phyloP scores from a whole-genome alignment of 2,797 vertebrate species.

The Caiman crocodilus region DNA sequence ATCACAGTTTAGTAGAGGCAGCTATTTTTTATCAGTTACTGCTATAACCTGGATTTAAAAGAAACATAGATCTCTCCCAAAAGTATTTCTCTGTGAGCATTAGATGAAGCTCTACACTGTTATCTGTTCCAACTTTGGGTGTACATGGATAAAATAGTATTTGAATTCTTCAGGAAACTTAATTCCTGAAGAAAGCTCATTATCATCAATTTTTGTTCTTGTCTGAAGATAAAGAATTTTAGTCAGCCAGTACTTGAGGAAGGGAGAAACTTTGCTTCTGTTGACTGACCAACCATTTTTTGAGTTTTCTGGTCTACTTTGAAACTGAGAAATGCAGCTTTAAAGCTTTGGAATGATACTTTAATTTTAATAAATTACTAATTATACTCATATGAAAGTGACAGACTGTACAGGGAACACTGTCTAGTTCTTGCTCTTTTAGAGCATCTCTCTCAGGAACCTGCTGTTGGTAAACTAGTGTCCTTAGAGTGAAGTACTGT shows the following conservation, averaged over 20 bases:
- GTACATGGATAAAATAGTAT: background rate
- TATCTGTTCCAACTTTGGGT: background rate
- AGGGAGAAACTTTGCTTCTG: background rate
- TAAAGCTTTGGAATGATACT: background rate
- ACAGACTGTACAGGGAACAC: background rate
- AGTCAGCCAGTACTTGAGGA: background rate
- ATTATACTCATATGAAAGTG: background rate
- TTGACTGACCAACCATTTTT: background rate
- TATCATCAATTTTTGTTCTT: background rate
- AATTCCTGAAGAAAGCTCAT: background rate
- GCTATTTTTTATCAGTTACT: background rate
- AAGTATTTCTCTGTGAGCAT: background rate
- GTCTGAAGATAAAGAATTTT: background rate
- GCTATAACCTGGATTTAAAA: background rate
- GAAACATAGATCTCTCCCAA: background rate
- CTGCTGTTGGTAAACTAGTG: background rate
- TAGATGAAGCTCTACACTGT: background rate
- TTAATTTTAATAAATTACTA: background rate
- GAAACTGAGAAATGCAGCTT: background rate
- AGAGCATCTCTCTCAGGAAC: background rate
- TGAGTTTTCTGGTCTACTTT: background rate
- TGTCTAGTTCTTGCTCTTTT: background rate
- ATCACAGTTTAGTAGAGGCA: background rate
- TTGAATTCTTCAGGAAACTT: no score
- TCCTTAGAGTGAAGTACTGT: background rate